phyloP scores from a whole-genome alignment of 2,888 invertebrate species.

The Caenorhabditis japonica region DNA sequence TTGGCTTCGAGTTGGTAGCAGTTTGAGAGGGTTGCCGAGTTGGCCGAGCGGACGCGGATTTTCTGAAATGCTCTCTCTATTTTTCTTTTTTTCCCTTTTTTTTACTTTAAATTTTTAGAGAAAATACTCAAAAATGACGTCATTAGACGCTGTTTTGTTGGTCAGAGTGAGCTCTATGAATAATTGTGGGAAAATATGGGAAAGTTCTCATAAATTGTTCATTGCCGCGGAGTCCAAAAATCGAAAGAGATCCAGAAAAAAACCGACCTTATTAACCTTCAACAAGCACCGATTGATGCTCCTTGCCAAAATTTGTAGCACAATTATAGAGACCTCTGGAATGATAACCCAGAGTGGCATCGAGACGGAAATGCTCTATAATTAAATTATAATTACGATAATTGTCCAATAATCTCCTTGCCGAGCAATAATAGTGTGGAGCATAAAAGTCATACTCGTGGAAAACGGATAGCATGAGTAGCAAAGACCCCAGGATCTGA shows the following conservation, averaged over 20 bases:
- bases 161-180: too few relatives aligned
- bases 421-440: constrained; percentile 50
- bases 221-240: too few relatives aligned
- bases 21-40: constrained; percentile 22
- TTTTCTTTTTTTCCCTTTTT: too few relatives aligned
- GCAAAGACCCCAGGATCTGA: constrained; percentile 30
- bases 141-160: too few relatives aligned
- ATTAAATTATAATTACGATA: neutral
- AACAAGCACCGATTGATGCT: constrained; percentile 23
- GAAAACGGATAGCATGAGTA: constrained; percentile 38
- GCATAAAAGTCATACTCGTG: constrained; percentile 47
- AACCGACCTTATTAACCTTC: constrained; percentile 24
- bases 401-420: neutral
- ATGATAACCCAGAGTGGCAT: constrained; percentile 43
- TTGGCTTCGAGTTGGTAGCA: constrained; percentile 43
- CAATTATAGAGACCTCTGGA: constrained; percentile 40
- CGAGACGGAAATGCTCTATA: constrained; percentile 37
- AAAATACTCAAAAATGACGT: too few relatives aligned
- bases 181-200: too few relatives aligned
- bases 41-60: constrained; percentile 25
- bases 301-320: constrained; percentile 29
- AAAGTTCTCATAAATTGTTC: too few relatives aligned
- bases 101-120: too few relatives aligned
- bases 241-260: too few relatives aligned
- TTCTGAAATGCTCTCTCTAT: constrained; percentile 12